Conservation (phyloP, 2,888 invertebrate species). For the Imbricaverruca yamaguchii region DNA sequence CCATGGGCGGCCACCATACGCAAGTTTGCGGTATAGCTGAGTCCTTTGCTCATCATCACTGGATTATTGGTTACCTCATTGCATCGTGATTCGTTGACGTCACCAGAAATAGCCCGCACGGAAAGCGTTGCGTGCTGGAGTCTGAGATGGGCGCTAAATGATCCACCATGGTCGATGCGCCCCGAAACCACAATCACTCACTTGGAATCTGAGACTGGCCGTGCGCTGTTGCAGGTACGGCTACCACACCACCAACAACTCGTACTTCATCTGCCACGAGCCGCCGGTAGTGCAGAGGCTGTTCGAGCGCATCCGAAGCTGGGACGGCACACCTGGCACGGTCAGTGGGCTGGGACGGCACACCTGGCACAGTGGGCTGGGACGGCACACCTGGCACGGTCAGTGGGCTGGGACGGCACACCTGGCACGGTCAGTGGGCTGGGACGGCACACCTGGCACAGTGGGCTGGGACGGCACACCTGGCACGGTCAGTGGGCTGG, state of each 20-base stretch:
- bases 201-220: constrained; percentile 8
- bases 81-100: too few relatives aligned
- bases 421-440: constrained; percentile 49
- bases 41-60: too few relatives aligned
- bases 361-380: constrained; percentile 55
- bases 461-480: constrained; percentile 54
- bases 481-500: constrained; percentile 49
- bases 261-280: constrained; percentile 83
- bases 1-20: too few relatives aligned
- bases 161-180: too few relatives aligned
- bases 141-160: too few relatives aligned
- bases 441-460: too few relatives aligned
- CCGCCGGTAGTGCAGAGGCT: constrained; percentile 58
- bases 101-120: too few relatives aligned
- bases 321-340: constrained; percentile 49
- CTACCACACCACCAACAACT: constrained; percentile 75
- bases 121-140: neutral
- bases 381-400: constrained; percentile 53
- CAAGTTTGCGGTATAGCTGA: too few relatives aligned
- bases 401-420: constrained; percentile 52
- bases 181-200: too few relatives aligned
- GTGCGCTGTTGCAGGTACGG: constrained; percentile 58
- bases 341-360: constrained; percentile 49
- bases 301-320: constrained; percentile 75
- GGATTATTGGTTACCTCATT: too few relatives aligned